A percentile compares a stretch with the other conserved stretches of the same genome.
Evolutionary conservation across 2,797 vertebrate species (phyloP).

Genomic region (Meda fulgida): DNA sequence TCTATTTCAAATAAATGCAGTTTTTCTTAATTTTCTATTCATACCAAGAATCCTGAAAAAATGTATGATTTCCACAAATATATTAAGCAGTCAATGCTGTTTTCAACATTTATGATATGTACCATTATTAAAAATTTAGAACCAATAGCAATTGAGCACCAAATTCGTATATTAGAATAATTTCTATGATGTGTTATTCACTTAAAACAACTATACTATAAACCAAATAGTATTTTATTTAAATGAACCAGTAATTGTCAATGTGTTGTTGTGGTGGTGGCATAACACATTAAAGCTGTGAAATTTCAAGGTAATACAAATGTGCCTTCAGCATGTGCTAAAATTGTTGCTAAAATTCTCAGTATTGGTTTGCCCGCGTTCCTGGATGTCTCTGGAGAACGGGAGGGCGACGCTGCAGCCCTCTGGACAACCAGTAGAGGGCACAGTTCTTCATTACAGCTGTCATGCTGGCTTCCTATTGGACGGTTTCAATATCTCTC

Average conservation of each 20-base stretch:
- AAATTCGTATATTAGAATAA: not conserved
- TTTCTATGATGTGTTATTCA: not conserved
- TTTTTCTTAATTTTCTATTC: not conserved
- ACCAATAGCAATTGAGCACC: not conserved
- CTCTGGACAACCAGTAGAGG: constrained; percentile 85
- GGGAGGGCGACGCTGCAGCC: constrained; percentile 80
- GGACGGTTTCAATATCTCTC: constrained; percentile 84
- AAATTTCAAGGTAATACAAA: not conserved
- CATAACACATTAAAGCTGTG: not conserved
- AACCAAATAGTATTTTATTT: not conserved
- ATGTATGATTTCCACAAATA: not conserved
- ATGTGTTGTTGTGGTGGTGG: not conserved
- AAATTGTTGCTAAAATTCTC: constrained; percentile 44
- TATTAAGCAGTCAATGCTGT: not conserved
- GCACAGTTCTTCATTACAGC: constrained; percentile 85
- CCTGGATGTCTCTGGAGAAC: constrained; percentile 90
- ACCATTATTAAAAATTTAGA: not conserved
- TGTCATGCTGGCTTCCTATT: constrained; percentile 89
- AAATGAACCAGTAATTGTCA: not conserved
- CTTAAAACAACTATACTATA: not conserved
- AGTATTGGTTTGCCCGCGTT: constrained; percentile 89
- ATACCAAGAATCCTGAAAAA: not conserved
- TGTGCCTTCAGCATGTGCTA: constrained; percentile 23
- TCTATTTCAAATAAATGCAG: not conserved
- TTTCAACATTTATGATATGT: not conserved